A percentile compares a stretch with the other conserved stretches of the same genome.
These are phyloP conservation scores for Trissonchulus latispiculum DNA, from an alignment of 2,888 invertebrate genomes.

Conservation along the genomic window DNA sequence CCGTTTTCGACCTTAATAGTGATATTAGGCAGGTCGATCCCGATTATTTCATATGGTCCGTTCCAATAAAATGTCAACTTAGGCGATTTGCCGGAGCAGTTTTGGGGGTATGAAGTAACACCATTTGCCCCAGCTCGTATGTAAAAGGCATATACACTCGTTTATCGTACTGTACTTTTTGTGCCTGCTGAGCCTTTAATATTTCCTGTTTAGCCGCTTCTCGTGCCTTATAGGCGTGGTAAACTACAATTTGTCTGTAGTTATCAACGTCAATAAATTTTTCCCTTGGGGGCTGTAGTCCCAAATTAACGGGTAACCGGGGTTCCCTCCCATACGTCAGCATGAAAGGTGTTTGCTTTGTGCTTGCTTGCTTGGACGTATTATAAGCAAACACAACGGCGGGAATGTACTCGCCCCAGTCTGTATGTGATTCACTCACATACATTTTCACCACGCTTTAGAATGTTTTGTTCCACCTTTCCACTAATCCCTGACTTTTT, in stretches of 20 bases:
- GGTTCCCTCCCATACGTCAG: slow-evolving; percentile 15
- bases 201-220: not conserved
- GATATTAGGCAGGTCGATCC: not conserved
- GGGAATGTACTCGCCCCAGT: slow-evolving; percentile 26
- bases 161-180: not conserved
- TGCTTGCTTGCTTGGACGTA: slow-evolving; percentile 18
- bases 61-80: not conserved
- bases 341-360: slow-evolving; percentile 21
- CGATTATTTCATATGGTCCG: not conserved
- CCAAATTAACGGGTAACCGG: slow-evolving; percentile 11
- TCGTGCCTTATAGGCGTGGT: not conserved
- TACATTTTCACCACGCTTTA: slow-evolving; percentile 20
- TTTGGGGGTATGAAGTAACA: not conserved
- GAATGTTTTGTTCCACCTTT: slow-evolving; percentile 24
- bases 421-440: slow-evolving; percentile 4
- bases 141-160: not conserved
- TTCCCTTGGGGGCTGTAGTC: not conserved
- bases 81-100: not conserved
- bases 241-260: not conserved
- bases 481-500: slow-evolving; percentile 26
- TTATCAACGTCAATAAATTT: not conserved
- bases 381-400: slow-evolving; percentile 24
- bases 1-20: not conserved
- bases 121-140: not conserved
- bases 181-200: not conserved